Percentiles rank a stretch among this genome's conserved stretches.
These are phyloP conservation scores for Drosophila elegans DNA, from an alignment of 1,140 invertebrate genomes.

Conservation along the genomic window DNA sequence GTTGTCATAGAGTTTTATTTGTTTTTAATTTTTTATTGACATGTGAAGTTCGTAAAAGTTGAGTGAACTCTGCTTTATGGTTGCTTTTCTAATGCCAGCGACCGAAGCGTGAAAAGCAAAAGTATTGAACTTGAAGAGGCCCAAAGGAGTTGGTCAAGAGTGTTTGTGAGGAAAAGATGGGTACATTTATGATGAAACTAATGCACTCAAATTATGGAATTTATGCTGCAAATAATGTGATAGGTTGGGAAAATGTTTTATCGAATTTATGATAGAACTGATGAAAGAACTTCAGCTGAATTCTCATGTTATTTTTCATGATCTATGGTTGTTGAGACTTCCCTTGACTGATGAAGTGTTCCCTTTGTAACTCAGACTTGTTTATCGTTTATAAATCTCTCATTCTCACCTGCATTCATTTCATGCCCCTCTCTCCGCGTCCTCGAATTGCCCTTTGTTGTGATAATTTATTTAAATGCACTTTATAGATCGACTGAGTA, in stretches of 20 bases:
- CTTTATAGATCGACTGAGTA: slow-evolving; percentile 55
- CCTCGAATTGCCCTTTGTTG: slow-evolving; percentile 40
- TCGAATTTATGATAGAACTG: slow-evolving; percentile 15
- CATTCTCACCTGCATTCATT: slow-evolving; percentile 20
- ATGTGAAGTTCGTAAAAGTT: slow-evolving; percentile 81
- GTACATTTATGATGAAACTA: slow-evolving; percentile 30
- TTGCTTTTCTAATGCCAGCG: slow-evolving; percentile 48
- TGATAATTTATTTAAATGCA: slow-evolving; percentile 77
- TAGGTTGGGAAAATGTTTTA: slow-evolving; percentile 13
- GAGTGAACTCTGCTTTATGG: slow-evolving; percentile 67
- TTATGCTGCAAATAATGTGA: slow-evolving; percentile 2
- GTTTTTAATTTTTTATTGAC: slow-evolving; percentile 83
- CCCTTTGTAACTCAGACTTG: slow-evolving; percentile 16
- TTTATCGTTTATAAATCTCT: slow-evolving; percentile 55
- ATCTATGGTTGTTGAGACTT: slow-evolving; percentile 11
- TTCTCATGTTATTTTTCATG: slow-evolving; percentile 1
- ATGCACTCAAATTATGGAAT: slow-evolving; percentile 6
- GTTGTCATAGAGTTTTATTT: slow-evolving; percentile 78
- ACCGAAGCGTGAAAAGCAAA: slow-evolving; percentile 66
- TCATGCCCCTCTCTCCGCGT: not conserved
- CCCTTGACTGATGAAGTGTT: not conserved
- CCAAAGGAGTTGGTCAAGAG: slow-evolving; percentile 5
- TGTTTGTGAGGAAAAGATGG: slow-evolving; percentile 3
- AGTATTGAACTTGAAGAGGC: slow-evolving; percentile 54
- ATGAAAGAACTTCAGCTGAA: not conserved